Evolutionary conservation across 1,140 invertebrate genomes (phyloP).

Genomic region (Sycobia sp.): DNA sequence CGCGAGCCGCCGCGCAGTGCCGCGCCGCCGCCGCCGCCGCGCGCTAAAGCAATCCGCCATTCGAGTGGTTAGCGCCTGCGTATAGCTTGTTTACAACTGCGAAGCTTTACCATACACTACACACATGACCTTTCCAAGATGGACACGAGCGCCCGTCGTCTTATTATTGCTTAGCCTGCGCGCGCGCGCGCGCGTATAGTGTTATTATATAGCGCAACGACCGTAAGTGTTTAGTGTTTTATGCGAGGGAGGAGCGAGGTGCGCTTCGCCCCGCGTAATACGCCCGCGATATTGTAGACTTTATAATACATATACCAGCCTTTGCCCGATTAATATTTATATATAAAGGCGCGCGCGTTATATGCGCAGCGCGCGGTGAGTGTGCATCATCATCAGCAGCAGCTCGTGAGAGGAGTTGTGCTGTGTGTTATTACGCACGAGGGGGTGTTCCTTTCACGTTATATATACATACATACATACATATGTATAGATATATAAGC

Average conservation of each 20-base stretch:
- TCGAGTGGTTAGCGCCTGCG: conserved; percentile 57
- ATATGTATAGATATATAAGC: no score
- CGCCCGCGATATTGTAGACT: no score
- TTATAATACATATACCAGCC: no score
- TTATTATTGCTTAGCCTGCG: conserved; percentile 46
- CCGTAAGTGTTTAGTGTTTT: conserved; percentile 5
- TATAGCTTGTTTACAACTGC: conserved; percentile 63
- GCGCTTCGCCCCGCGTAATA: background rate
- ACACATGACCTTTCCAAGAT: conserved; percentile 64
- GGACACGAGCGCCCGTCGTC: conserved; percentile 54
- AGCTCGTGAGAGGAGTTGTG: no score
- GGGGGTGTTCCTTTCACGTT: no score
- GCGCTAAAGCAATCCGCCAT: conserved; percentile 41
- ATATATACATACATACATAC: no score
- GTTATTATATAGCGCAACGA: conserved; percentile 9
- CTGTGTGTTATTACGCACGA: no score
- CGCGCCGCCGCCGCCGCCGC: background rate
- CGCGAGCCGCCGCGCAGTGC: background rate
- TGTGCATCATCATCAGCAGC: no score
- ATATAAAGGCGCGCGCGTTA: no score
- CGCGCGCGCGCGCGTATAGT: conserved; percentile 4
- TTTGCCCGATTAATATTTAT: no score
- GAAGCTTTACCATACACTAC: conserved; percentile 51
- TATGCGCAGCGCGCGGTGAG: no score
- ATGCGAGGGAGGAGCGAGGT: background rate